Percentiles rank a stretch among this genome's conserved stretches.
Conservation (phyloP, 2,113 vertebrate species). For the Pelobates fuscus region DNA sequence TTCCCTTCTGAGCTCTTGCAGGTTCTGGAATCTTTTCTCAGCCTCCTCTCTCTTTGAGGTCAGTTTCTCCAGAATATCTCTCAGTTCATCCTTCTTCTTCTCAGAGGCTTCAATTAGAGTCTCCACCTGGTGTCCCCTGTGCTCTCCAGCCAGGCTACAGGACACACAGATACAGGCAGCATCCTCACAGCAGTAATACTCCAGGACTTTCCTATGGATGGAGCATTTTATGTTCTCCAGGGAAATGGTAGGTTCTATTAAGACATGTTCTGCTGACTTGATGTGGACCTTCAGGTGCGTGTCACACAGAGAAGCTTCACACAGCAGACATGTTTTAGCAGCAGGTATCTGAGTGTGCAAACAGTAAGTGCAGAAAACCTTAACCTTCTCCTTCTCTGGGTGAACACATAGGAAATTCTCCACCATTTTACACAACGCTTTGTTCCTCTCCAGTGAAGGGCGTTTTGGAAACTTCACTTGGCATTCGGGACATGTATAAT, state of each 20-base stretch:
- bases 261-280: constrained; percentile 70
- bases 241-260: constrained; percentile 67
- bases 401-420: constrained; percentile 6
- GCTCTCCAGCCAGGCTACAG: constrained; percentile 70
- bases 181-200: constrained; percentile 74
- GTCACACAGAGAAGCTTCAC: constrained; percentile 74
- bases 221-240: constrained; percentile 70
- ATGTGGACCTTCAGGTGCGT: constrained; percentile 71
- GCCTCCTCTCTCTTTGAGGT: neutral
- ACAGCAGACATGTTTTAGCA: constrained; percentile 75
- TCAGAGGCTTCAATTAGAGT: neutral
- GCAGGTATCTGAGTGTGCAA: constrained; percentile 51
- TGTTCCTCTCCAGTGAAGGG: constrained; percentile 33
- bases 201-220: constrained; percentile 76
- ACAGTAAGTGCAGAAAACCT: constrained; percentile 71
- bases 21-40: neutral
- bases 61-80: neutral
- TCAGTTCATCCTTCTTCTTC: constrained; percentile 6
- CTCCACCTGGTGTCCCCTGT: constrained; percentile 60
- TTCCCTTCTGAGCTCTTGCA: neutral
- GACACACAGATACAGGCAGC: constrained; percentile 70
- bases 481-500: constrained; percentile 46
- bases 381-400: neutral
- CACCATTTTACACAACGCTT: constrained; percentile 42
- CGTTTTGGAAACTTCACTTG: neutral